A percentile compares a stretch with the other conserved stretches of the same genome.
These are phyloP conservation scores for Apis laboriosa DNA, from an alignment of 1,140 invertebrate species.

Conservation along the genomic window DNA sequence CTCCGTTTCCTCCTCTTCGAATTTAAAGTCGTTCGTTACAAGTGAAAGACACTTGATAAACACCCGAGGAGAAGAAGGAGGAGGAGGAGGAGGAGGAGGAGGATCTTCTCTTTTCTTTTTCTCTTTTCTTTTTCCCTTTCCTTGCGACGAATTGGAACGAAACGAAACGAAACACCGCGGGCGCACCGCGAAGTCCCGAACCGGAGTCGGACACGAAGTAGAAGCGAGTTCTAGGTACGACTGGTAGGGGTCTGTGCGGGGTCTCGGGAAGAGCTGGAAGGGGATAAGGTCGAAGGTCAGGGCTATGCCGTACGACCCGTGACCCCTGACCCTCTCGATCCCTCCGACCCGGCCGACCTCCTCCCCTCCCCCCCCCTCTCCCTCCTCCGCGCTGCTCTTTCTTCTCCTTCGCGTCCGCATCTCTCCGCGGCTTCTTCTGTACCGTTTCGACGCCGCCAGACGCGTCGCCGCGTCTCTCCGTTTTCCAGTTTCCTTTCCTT, in stretches of 20 bases:
- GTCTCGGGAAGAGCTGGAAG: slow-evolving; percentile 59
- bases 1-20: no score
- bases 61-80: no score
- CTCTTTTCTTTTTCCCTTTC: no score
- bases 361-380: slow-evolving; percentile 43
- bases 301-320: slow-evolving; percentile 78
- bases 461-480: background rate
- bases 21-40: no score
- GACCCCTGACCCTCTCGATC: slow-evolving; percentile 76
- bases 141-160: background rate
- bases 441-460: slow-evolving; percentile 22
- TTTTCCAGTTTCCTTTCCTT: background rate
- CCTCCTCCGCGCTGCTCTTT: slow-evolving; percentile 10
- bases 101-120: no score
- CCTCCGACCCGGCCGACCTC: slow-evolving; percentile 71
- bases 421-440: slow-evolving; percentile 50
- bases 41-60: no score
- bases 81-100: no score
- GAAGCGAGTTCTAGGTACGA: slow-evolving; percentile 63
- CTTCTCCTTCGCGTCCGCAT: slow-evolving; percentile 60
- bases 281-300: slow-evolving; percentile 78
- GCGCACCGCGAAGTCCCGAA: slow-evolving; percentile 35
- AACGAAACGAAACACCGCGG: slow-evolving; percentile 39
- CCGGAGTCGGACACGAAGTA: slow-evolving; percentile 57
- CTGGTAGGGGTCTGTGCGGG: slow-evolving; percentile 62